Base-by-base conservation (phyloP, 2,888 invertebrate species). In the Bhutanitis thaidina region DNA sequence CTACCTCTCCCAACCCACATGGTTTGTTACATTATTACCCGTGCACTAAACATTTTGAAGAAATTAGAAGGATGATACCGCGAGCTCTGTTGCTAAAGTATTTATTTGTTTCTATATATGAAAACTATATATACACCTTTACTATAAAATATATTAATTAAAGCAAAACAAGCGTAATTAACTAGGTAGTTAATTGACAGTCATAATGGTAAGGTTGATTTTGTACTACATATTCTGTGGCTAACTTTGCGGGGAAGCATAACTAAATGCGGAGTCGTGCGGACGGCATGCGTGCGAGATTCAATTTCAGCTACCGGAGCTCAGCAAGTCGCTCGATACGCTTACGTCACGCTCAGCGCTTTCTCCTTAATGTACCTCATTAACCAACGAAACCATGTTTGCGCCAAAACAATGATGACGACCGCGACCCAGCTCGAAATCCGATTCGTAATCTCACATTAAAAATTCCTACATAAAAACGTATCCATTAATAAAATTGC, bases 221-320 rank as follows among this genome's bases (percentile, higher is more conserved):
- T n/a, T n/a, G n/a, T n/a, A n/a, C n/a, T n/a, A n/a, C n/a, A n/a
- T n/a, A n/a, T n/a, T n/a, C n/a, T 27, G 12, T 16, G n/a, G 5
- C 35, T 16, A 43, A 20, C 46, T 43, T 66, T 66, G 64, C 64
- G 56, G 62, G 66, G 60, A 67, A 74, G 79, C 86, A 74, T 74
- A 76, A 77, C 87, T 79, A 88, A 88, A 83, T 56, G 79, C 69
- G 53, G 58, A 55, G 59, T 65, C 57, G 62, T 55, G 63, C 65
- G 59, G 60, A 49, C 65, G 71, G 80, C 86, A 84, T 87, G 86
- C 81, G 62, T 67, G 65, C 61, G 65, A 72, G 73, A 75, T 87
- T 83, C 72, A 74, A 78, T 85, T 87, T 77, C 84, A 77, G 80
- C 78, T 70, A 80, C 74, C 71, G 75, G 76, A 77, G 66, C 63